Evolutionary conservation across 2,797 vertebrate species (phyloP).

Genomic region (Diceros bicornis): DNA sequence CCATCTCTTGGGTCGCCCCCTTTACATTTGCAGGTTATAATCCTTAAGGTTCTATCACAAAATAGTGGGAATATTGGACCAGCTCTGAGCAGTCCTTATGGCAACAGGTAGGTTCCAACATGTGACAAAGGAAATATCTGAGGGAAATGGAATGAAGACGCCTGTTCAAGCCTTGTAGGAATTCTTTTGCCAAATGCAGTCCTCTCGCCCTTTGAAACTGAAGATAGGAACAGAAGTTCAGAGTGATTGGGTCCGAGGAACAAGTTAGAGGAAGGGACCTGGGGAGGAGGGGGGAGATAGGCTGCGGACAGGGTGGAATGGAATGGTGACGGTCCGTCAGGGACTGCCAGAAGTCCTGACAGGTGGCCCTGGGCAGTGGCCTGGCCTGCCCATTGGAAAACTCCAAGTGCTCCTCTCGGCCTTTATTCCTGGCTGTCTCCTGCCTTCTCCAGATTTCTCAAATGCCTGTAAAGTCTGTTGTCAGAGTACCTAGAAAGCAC

Average conservation of each 20-base stretch:
- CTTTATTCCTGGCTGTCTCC: background rate
- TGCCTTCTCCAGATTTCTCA: background rate
- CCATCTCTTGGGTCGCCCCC: background rate
- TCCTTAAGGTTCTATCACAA: background rate
- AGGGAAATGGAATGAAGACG: background rate
- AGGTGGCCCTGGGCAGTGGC: background rate
- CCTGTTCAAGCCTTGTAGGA: background rate
- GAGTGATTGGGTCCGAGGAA: background rate
- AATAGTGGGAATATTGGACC: background rate
- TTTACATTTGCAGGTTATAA: background rate
- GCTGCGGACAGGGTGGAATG: background rate
- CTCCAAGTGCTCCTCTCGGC: background rate
- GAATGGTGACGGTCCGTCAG: accelerated
- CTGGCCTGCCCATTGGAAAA: background rate
- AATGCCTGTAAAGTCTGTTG: background rate
- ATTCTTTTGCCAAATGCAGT: background rate
- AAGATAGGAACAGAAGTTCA: background rate
- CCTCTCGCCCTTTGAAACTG: background rate
- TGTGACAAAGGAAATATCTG: too few species aligned
- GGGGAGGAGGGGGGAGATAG: background rate
- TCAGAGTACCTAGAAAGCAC: background rate
- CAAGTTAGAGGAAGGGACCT: too few species aligned
- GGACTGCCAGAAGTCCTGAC: background rate
- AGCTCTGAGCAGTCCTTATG: background rate
- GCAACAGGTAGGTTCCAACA: background rate